Evolutionary conservation across 1,140 invertebrate genomes (phyloP).

Genomic region (Luehdorfia chinensis): DNA sequence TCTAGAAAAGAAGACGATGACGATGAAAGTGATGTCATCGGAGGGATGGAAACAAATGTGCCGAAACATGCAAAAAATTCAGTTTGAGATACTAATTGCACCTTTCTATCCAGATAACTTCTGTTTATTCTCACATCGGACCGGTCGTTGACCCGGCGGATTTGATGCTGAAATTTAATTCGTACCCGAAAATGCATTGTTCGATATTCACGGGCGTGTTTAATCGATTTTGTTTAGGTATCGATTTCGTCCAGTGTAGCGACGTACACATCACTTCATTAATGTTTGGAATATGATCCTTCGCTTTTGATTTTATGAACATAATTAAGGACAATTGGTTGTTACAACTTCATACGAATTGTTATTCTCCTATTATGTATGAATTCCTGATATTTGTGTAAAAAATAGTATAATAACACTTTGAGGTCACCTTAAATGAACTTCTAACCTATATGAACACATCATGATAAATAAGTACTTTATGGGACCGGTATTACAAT

Average conservation of each 20-base stretch:
- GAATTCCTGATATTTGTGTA: no score
- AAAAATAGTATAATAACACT: no score
- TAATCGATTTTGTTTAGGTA: constrained; percentile 68
- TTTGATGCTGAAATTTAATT: constrained; percentile 39
- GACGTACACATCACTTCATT: no score
- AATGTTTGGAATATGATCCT: constrained; percentile 32
- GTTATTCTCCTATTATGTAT: no score
- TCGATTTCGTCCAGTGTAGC: constrained; percentile 40
- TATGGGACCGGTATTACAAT: no score
- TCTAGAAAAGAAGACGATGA: no score
- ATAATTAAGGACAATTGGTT: neutral
- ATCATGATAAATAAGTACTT: no score
- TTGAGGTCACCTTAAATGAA: no score
- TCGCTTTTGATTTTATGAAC: neutral
- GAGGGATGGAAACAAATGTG: constrained; percentile 7
- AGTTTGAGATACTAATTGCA: constrained; percentile 20
- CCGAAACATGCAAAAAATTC: neutral
- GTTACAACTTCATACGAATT: neutral
- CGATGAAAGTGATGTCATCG: neutral
- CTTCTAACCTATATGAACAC: no score
- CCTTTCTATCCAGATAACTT: constrained; percentile 23
- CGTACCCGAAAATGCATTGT: constrained; percentile 44
- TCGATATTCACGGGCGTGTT: constrained; percentile 51
- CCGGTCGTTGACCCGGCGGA: constrained; percentile 22
- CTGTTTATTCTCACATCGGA: constrained; percentile 20